These are phyloP conservation scores for Brevimyrus niger DNA, from an alignment of 2,113 vertebrate genomes.

Conservation along the genomic window DNA sequence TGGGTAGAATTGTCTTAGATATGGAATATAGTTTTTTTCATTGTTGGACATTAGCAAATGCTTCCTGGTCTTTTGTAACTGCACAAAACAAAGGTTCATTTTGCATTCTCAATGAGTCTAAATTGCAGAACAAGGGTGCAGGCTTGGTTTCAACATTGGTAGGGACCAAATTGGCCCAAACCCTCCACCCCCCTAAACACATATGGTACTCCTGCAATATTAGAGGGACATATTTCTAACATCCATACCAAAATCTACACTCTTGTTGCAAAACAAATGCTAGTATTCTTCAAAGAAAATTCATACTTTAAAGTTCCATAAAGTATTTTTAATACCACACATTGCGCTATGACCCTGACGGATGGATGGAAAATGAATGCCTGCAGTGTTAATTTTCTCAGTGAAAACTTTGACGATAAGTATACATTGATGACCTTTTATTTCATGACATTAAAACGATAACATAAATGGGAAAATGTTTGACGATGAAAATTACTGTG, in stretches of 20 bases:
- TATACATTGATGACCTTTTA: too few species aligned
- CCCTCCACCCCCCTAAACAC: background rate
- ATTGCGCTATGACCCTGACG: background rate
- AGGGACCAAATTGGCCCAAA: background rate
- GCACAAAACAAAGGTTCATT: background rate
- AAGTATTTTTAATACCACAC: background rate
- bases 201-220: background rate
- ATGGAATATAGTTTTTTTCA: background rate
- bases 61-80: background rate
- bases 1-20: background rate
- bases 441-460: too few species aligned
- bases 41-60: background rate
- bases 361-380: background rate
- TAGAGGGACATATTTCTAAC: background rate
- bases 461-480: too few species aligned
- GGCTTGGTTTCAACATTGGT: background rate
- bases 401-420: too few species aligned
- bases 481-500: too few species aligned
- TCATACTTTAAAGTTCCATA: background rate
- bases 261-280: background rate
- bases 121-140: background rate
- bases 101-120: background rate
- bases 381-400: background rate
- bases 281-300: background rate
- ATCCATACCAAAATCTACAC: background rate